Base-by-base conservation (phyloP, 2,113 vertebrate species). In the Sapayoa aenigma region DNA sequence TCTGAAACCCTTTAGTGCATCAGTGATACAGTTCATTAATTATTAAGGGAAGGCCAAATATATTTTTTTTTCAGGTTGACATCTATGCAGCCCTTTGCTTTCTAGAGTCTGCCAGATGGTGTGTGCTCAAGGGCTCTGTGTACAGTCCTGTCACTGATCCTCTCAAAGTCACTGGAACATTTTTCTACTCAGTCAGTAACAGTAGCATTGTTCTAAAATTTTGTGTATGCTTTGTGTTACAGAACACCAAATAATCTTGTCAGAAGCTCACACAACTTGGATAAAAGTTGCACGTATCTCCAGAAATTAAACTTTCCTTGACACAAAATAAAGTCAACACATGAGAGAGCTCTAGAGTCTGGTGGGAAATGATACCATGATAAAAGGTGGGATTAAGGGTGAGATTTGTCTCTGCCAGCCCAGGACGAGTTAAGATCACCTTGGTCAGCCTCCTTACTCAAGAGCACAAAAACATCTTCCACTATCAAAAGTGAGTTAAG, bases 351-450 rank as follows among this genome's bases (percentile, higher is more conserved):
- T 79, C n/a, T 60, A 42, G 60, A 74, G 4, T 14, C n/a, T 42
- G 46, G 18, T 58, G 56, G 52, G 60, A 88, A 79, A 66, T 9
- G 22, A 17, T n/a, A 44, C 27, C 13, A 12, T 0, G 8, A 31
- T 12, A 31, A 28, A 52, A 19, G 24, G 22, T 1, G 3, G 46
- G 21, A 12, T 0, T 6, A 35, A 82, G 10, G 23, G 0, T 50
- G 28, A 84, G 39, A 23, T 19, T 75, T 90, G 4, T n/a, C 14
- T 91, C 33, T 67, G 49, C 5, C 44, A 59, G 25, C 8, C 37
- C 35, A 50, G 9, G 12, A 50, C 5, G 4, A 71, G 17, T 23
- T 78, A 50, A 85, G 13, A 42, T 74, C 49, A 52, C 5, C 1
- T 3, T 1, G 2, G 27, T n/a, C 69, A 79, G 4, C 4, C 5